Evolutionary conservation across 2,797 vertebrate species (phyloP), one percentile per base, ranked within the genome.

Genomic region (Micromesistius poutassou): DNA sequence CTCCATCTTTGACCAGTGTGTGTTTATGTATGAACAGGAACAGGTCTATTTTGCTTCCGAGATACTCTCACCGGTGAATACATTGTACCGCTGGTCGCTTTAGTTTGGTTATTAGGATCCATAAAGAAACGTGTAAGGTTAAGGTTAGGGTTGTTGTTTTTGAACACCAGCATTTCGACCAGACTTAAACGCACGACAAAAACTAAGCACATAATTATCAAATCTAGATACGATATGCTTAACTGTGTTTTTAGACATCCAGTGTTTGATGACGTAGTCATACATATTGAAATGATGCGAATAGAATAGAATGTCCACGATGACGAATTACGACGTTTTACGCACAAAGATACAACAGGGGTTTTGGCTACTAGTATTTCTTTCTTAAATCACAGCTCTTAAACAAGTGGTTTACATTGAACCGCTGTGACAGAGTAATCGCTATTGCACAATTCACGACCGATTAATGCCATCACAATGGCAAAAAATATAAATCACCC

Each of bases 1-100:
- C 93, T 94, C 87, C 83, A 88, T 93, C 87, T 91, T 89, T 91
- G 82, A 91, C 90, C 81, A 74, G 75, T 83, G 82, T 76, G 66
- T 83, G 82, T 68, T 28, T 68, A 28, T 68, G 62, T 68, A 28
- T 68, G 62, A 28, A 25, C n/a, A 28, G 72, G 81, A 78, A 71
- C 19, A 73, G 1, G 38, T 55, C 38, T 71, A 25, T n/a, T 71
- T 68, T 77, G 50, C 81, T 71, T 76, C 77, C 84, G 81, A 84
- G 82, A 30, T 30, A 31, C 78, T 76, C 80, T 68, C 77, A 78
- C 74, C 72, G 66, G 68, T 71, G 79, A 78, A 89, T 62, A 80
- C 82, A 40, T 68, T 35, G 9, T 9, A 22, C 75, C 40, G 73
- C 78, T 76, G 33, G 72, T 72, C 79, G 78, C 80, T 77, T 19